These are phyloP conservation scores for Polypterus senegalus DNA, from an alignment of 2,113 vertebrate species.

Conservation along the genomic window DNA sequence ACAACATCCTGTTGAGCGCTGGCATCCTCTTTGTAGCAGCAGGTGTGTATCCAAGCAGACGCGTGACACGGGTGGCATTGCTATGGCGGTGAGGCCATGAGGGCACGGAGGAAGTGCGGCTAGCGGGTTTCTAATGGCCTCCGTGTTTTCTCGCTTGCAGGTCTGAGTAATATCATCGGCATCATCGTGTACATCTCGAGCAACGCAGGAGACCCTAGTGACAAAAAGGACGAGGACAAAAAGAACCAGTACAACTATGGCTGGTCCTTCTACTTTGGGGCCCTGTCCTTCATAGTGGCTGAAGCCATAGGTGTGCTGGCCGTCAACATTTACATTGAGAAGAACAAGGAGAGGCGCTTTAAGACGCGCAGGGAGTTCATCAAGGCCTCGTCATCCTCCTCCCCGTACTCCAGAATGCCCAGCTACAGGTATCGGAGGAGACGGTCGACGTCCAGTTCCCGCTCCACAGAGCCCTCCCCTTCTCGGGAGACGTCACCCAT, in stretches of 20 bases:
- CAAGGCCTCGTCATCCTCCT: slow-evolving; percentile 74
- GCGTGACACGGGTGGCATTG: neutral
- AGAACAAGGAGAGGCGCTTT: slow-evolving; percentile 83
- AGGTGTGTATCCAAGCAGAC: slow-evolving; percentile 47
- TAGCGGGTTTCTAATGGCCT: neutral
- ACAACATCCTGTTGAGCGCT: slow-evolving; percentile 87
- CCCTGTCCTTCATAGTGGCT: slow-evolving; percentile 90
- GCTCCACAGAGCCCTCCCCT: slow-evolving; percentile 75
- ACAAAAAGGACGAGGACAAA: slow-evolving; percentile 88
- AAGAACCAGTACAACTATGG: slow-evolving; percentile 94
- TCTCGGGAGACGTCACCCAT: slow-evolving; percentile 76
- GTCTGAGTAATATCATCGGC: slow-evolving; percentile 95
- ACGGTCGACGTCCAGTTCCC: slow-evolving; percentile 76
- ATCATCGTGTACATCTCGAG: slow-evolving; percentile 98
- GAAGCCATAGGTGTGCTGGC: slow-evolving; percentile 90
- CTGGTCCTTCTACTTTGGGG: slow-evolving; percentile 97
- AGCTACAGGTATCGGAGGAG: slow-evolving; percentile 83
- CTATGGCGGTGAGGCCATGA: too few relatives aligned
- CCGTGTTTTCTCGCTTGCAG: slow-evolving; percentile 36
- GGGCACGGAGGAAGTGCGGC: too few relatives aligned
- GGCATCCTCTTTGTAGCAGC: slow-evolving; percentile 96
- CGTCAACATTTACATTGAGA: slow-evolving; percentile 97
- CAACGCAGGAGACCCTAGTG: slow-evolving; percentile 87
- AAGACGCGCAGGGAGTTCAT: slow-evolving; percentile 77
- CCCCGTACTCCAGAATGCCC: slow-evolving; percentile 89